Conservation (phyloP, 1,140 invertebrate genomes). For the Glossosoma conforme region DNA sequence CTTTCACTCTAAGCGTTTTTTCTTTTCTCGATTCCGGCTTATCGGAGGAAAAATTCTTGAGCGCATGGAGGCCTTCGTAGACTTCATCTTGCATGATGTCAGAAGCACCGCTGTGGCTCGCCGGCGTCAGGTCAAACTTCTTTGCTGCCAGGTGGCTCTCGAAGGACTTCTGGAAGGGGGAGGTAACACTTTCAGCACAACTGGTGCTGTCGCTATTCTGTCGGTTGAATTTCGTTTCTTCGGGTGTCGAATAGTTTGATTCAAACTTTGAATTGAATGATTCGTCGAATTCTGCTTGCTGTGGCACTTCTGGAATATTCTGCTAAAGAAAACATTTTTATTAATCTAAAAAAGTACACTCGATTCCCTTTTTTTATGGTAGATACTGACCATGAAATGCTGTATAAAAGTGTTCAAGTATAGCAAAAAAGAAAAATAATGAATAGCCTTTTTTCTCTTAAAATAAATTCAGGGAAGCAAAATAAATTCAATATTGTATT, state of each 20-base stretch:
- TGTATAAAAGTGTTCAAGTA: too few relatives aligned
- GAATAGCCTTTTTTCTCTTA: too few relatives aligned
- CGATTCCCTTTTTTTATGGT: too few relatives aligned
- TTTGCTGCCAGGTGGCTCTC: constrained; percentile 20
- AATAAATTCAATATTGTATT: too few relatives aligned
- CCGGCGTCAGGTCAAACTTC: constrained; percentile 1
- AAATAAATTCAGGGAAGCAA: too few relatives aligned
- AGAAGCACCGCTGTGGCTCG: constrained; percentile 4
- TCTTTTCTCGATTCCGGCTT: constrained; percentile 15
- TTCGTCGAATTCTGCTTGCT: constrained; percentile 26
- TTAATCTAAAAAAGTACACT: too few relatives aligned
- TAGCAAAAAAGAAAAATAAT: too few relatives aligned
- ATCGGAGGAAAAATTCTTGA: constrained; percentile 14
- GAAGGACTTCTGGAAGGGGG: constrained; percentile 27
- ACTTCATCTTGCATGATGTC: constrained; percentile 13
- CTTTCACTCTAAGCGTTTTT: constrained; percentile 14
- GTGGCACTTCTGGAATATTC: constrained; percentile 28
- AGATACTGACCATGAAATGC: too few relatives aligned
- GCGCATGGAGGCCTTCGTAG: constrained; percentile 24
- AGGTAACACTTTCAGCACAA: constrained; percentile 19
- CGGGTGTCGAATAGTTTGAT: constrained; percentile 21
- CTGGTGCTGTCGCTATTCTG: constrained; percentile 27
- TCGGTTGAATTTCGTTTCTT: constrained; percentile 27
- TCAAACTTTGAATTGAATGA: constrained; percentile 26
- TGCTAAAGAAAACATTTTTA: constrained; percentile 9